Evolutionary conservation across 2,888 invertebrate species (phyloP).

Genomic region (Agyllia agylla): DNA sequence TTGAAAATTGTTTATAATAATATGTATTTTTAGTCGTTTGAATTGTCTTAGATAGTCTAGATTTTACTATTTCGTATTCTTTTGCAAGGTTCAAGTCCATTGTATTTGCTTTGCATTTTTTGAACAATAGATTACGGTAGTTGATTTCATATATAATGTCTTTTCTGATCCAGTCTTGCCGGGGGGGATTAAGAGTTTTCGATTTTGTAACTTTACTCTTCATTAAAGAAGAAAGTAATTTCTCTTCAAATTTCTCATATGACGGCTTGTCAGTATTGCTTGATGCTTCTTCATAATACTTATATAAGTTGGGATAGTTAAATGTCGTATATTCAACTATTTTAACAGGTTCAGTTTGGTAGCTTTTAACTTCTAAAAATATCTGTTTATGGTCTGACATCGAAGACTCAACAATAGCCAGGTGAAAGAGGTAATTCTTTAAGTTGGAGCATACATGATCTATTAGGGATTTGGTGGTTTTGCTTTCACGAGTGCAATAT

Average conservation of each 20-base stretch:
- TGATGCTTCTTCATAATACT: background rate
- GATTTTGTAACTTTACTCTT: constrained; percentile 21
- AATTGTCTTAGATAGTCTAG: background rate
- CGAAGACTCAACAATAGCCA: background rate
- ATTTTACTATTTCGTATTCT: background rate
- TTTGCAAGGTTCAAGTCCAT: background rate
- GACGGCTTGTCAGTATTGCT: background rate
- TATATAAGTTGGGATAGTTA: background rate
- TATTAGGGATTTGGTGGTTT: background rate
- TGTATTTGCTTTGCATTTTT: constrained; percentile 9
- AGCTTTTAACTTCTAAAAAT: background rate
- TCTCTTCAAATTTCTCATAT: background rate
- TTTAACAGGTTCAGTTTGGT: background rate
- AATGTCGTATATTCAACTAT: background rate
- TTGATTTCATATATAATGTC: constrained; percentile 16
- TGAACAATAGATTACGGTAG: constrained; percentile 7
- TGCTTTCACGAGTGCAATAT: background rate
- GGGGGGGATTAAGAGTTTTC: constrained; percentile 13
- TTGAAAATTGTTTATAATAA: background rate
- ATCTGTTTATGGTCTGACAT: background rate
- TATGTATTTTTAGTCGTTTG: constrained; percentile 12
- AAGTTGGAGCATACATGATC: background rate
- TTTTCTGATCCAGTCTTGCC: constrained; percentile 18
- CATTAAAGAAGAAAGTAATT: background rate
- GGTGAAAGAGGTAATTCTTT: background rate